phyloP scores from a whole-genome alignment of 2,797 vertebrate species.

The Danionella dracula region DNA sequence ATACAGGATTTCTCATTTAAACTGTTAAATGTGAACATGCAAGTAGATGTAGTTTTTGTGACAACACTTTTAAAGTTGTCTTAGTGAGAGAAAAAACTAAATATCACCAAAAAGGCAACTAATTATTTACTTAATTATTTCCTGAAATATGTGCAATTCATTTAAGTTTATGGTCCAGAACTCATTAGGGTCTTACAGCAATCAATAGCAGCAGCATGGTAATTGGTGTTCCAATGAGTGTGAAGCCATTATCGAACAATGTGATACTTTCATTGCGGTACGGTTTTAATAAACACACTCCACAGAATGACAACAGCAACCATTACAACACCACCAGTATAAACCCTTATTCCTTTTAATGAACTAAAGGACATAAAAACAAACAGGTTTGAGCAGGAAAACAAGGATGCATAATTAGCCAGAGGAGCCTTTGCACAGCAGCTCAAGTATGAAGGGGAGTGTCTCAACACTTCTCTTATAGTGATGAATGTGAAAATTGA shows the following conservation, averaged over 20 bases:
- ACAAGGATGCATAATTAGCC: slow-evolving; percentile 26
- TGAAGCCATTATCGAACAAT: slow-evolving; percentile 43
- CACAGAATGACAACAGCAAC: slow-evolving; percentile 26
- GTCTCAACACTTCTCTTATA: slow-evolving; percentile 9
- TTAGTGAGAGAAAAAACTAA: background rate
- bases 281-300: slow-evolving; percentile 32
- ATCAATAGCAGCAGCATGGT: slow-evolving; percentile 49
- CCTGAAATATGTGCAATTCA: slow-evolving; percentile 46
- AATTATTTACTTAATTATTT: slow-evolving; percentile 42
- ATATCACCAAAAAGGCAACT: slow-evolving; percentile 31
- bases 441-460: slow-evolving; percentile 15
- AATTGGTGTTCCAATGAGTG: slow-evolving; percentile 48
- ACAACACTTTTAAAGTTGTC: background rate
- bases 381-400: slow-evolving; percentile 12
- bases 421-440: slow-evolving; percentile 4
- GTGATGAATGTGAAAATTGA: slow-evolving; percentile 31
- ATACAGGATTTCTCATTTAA: no score
- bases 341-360: slow-evolving; percentile 6
- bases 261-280: slow-evolving; percentile 20
- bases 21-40: background rate
- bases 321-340: slow-evolving; percentile 18
- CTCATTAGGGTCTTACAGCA: slow-evolving; percentile 43
- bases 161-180: slow-evolving; percentile 53
- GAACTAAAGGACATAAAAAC: slow-evolving; percentile 29
- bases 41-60: background rate